Evolutionary conservation across 2,113 vertebrate species (phyloP).

Genomic region (Anarhynchus alexandrinus): DNA sequence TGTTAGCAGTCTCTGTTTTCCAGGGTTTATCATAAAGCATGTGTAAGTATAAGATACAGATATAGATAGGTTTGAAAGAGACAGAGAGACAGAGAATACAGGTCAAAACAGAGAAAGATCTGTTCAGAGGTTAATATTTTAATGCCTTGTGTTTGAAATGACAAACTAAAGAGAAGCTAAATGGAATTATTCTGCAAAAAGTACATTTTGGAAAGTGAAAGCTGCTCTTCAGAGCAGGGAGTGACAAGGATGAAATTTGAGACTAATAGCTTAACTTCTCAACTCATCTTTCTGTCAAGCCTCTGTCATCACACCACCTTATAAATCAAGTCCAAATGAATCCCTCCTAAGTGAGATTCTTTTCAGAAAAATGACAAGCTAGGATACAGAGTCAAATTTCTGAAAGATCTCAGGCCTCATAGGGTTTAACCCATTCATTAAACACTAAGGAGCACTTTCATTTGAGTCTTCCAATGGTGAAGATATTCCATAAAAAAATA

Average conservation of each 20-base stretch:
- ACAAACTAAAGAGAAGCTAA: not conserved
- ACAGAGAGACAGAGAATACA: not conserved
- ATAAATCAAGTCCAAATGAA: slow-evolving; percentile 27
- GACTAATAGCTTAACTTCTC: slow-evolving; percentile 21
- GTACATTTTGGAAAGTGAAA: not conserved
- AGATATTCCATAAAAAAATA: not conserved
- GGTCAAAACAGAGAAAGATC: not conserved
- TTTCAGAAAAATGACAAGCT: not conserved
- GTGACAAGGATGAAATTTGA: slow-evolving; percentile 36
- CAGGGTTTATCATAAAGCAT: not conserved
- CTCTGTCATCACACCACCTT: not conserved
- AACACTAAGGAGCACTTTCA: not conserved
- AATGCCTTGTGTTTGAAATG: not conserved
- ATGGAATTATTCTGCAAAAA: not conserved
- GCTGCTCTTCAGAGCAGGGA: not conserved
- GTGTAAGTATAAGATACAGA: not conserved
- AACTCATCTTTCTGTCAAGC: slow-evolving; percentile 21
- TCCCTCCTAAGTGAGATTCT: not conserved
- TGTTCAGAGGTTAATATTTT: not conserved
- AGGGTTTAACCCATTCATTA: not conserved
- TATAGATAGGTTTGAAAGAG: not conserved
- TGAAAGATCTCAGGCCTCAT: not conserved
- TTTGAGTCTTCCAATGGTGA: not conserved
- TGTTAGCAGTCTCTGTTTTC: not conserved
- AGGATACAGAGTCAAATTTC: not conserved